These are phyloP conservation scores for Notiomystis cincta DNA, from an alignment of 2,113 vertebrate genomes.

Conservation along the genomic window DNA sequence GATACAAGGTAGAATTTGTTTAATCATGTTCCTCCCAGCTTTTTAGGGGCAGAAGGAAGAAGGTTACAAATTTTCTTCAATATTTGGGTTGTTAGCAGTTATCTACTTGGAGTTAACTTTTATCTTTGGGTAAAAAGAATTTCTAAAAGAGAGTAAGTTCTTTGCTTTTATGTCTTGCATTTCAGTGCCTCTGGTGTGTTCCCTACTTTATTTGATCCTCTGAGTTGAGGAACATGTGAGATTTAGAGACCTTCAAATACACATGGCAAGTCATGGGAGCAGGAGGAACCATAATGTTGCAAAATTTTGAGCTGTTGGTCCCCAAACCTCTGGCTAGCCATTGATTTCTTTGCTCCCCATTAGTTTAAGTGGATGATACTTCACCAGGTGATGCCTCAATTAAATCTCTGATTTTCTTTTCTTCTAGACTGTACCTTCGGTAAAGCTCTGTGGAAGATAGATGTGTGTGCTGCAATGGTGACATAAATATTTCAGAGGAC, in stretches of 20 bases:
- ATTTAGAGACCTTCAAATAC: not conserved
- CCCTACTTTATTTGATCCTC: not conserved
- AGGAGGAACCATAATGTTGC: not conserved
- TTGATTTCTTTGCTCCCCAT: not conserved
- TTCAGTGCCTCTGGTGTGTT: not conserved
- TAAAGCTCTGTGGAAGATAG: constrained; percentile 51
- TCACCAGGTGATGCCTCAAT: not conserved
- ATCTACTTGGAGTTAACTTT: not conserved
- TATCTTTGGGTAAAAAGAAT: not conserved
- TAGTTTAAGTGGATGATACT: not conserved
- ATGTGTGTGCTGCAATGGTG: constrained; percentile 77
- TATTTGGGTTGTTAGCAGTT: not conserved
- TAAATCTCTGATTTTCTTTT: constrained; percentile 43
- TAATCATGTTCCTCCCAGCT: not conserved
- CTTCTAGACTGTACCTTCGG: constrained; percentile 61
- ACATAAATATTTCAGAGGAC: constrained; percentile 72
- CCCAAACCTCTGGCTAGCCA: not conserved
- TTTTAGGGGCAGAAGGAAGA: not conserved
- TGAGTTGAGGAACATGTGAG: not conserved
- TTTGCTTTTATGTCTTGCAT: not conserved
- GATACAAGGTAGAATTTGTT: not conserved
- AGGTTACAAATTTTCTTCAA: not conserved
- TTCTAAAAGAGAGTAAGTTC: not conserved
- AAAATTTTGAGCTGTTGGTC: not conserved
- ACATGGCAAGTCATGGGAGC: not conserved